Evolutionary conservation across 2,113 vertebrate species (phyloP), one percentile per base, ranked within the genome.

Genomic region (Tragelaphus buxtoni): DNA sequence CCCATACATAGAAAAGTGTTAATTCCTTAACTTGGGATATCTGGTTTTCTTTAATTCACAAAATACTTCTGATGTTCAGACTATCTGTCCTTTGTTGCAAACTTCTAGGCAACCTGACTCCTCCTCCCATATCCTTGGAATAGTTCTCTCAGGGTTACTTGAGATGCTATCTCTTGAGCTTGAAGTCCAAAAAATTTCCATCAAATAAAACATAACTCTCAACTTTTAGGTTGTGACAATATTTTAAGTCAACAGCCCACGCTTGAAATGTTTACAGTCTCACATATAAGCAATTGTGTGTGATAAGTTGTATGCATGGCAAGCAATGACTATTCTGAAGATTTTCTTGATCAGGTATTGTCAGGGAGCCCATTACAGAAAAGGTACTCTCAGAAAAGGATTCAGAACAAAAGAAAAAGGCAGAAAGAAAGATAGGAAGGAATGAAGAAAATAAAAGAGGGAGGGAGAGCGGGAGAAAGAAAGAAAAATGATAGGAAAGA

Each of bases 391-490:
- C 39, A 58, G 13, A 80, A 72, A 79, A 91, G 55, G 8, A 79
- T 61, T 0, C 7, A 60, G 6, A 30, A 88, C 26, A 76, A 22
- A 81, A 24, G 32, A 63, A 60, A 35, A 45, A 2, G 18, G 65
- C 65, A 39, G 65, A 55, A 90, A 45, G 10, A 63, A 6, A 79
- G 28, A 45, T 7, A 74, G 13, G 17, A 53, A 26, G 1, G 0
- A 20, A 18, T 4, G 1, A 58, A 11, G 6, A 2, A 11, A 9
- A 2, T 3, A 5, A 56, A 1, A 2, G n/a, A 47, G 9, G 1
- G 3, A n/a, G 17, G 4, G 49, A 20, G 28, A n/a, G 13, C 51
- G 3, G 9, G 30, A 20, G 1, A 1, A 28, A 20, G 22, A 4
- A 58, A 20, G 9, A 6, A 9, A 12, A 1, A 56, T 2, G 2